A percentile compares a stretch with the other conserved stretches of the same genome.
phyloP scores from a whole-genome alignment of 2,113 vertebrate species.

The Oriolus oriolus region DNA sequence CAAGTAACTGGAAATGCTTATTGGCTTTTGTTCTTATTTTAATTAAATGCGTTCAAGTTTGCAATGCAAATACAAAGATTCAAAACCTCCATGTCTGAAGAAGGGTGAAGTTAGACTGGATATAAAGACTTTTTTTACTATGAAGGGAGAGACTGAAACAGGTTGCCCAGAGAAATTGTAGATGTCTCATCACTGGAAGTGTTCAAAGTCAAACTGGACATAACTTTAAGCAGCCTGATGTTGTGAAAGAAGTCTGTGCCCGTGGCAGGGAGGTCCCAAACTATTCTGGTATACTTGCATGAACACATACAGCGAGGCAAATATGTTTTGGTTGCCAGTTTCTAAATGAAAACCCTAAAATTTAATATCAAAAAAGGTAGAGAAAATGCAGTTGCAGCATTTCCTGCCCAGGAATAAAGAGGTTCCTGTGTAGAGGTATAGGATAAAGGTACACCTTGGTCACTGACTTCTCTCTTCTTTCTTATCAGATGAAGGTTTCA shows the following conservation, averaged over 20 bases:
- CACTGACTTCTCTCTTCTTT: background rate
- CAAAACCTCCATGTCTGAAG: background rate
- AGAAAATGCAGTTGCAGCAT: background rate
- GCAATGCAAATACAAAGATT: background rate
- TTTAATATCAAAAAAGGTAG: background rate
- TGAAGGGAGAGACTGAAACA: background rate
- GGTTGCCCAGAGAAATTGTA: background rate
- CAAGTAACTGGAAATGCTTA: background rate
- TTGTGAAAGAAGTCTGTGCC: too few species aligned
- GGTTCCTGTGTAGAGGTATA: background rate
- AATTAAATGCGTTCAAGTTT: background rate
- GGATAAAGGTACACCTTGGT: background rate
- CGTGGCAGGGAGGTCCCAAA: background rate
- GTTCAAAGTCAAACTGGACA: background rate
- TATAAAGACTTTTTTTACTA: background rate
- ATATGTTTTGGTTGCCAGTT: background rate
- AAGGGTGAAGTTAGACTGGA: background rate
- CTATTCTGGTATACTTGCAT: background rate
- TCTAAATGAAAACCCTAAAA: background rate
- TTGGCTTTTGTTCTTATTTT: background rate
- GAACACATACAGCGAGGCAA: rapidly evolving
- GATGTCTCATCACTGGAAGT: rapidly evolving
- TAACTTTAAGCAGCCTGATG: background rate
- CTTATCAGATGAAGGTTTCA: background rate
- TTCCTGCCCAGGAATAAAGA: background rate